Conservation (phyloP, 2,888 invertebrate genomes). For the Yponomeuta sedellus region DNA sequence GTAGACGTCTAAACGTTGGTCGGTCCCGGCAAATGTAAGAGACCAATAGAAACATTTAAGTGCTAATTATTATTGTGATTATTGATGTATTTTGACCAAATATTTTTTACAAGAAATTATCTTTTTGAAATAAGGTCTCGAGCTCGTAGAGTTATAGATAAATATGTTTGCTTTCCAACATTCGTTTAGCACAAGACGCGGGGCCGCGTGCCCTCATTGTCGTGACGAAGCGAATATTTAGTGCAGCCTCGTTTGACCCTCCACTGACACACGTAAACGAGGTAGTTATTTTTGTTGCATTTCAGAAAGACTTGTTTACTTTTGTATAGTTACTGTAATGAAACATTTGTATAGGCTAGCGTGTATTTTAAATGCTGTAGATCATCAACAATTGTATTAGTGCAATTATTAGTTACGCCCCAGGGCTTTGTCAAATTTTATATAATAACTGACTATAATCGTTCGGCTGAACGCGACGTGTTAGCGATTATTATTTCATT, state of each 20-base stretch:
- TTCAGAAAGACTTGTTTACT: conserved; percentile 14
- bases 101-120: too few relatives aligned
- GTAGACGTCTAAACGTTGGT: too few relatives aligned
- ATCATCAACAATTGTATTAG: conserved; percentile 42
- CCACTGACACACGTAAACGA: neutral
- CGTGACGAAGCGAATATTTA: neutral
- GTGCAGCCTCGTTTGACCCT: neutral
- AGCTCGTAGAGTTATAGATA: too few relatives aligned
- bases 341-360: neutral
- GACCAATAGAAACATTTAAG: too few relatives aligned
- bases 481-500: neutral
- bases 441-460: conserved; percentile 12
- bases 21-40: too few relatives aligned
- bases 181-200: too few relatives aligned
- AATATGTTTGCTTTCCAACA: too few relatives aligned
- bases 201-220: neutral
- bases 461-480: neutral
- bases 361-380: conserved; percentile 33
- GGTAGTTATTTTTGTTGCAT: conserved; percentile 18
- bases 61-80: too few relatives aligned
- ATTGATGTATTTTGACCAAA: too few relatives aligned
- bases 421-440: conserved; percentile 40
- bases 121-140: too few relatives aligned
- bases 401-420: conserved; percentile 50
- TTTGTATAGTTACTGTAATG: neutral